Conservation (phyloP, 1,140 invertebrate species). For the Cydia splendana region DNA sequence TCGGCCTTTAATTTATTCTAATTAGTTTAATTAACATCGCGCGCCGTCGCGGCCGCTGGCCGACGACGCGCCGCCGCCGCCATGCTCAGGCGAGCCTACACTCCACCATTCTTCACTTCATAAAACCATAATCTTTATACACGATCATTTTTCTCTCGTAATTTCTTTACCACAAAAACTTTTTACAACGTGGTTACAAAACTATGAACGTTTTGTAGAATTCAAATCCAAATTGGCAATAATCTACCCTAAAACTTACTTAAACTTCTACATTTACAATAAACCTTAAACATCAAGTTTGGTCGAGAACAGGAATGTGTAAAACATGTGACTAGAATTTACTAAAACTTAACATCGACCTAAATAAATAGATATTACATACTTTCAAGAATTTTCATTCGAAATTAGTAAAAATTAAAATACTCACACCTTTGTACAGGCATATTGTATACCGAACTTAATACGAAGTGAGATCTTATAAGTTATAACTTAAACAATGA, state of each 20-base stretch:
- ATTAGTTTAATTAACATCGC: slow-evolving; percentile 68
- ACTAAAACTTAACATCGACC: slow-evolving; percentile 77
- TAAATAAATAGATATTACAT: slow-evolving; percentile 71
- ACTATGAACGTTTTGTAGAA: slow-evolving; percentile 14
- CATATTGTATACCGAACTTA: slow-evolving; percentile 54
- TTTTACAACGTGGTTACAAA: slow-evolving; percentile 1
- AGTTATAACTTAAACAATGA: slow-evolving; percentile 45
- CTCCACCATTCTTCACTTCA: neutral
- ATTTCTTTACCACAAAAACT: slow-evolving; percentile 32
- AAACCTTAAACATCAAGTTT: slow-evolving; percentile 62
- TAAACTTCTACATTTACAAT: slow-evolving; percentile 34
- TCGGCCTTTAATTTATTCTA: slow-evolving; percentile 63
- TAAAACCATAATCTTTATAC: slow-evolving; percentile 49
- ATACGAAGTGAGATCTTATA: slow-evolving; percentile 71
- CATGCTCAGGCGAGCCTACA: neutral
- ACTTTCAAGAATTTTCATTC: slow-evolving; percentile 64
- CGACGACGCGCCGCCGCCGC: neutral
- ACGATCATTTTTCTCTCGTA: slow-evolving; percentile 36
- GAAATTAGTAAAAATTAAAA: slow-evolving; percentile 53
- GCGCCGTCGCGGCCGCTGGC: slow-evolving; percentile 33
- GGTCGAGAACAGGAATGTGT: slow-evolving; percentile 78
- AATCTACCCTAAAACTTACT: slow-evolving; percentile 30
- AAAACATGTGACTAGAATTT: slow-evolving; percentile 79
- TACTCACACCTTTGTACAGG: slow-evolving; percentile 48
- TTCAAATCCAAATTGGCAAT: neutral